phyloP scores from a whole-genome alignment of 2,797 vertebrate species.

The Otolemur crassicaudatus region DNA sequence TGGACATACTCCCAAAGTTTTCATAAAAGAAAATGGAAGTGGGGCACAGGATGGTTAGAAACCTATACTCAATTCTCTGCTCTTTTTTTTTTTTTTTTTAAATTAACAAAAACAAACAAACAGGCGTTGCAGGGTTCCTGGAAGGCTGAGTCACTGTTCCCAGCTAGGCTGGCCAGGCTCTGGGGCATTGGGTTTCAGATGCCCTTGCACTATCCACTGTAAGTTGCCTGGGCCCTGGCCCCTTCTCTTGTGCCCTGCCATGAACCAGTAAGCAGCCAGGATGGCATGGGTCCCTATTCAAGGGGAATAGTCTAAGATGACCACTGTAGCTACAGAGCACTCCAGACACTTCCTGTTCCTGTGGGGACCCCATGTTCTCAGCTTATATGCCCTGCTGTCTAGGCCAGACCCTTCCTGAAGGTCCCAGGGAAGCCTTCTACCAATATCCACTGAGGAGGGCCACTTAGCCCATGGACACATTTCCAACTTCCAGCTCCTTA shows the following conservation, averaged over 20 bases:
- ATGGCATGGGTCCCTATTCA: background rate
- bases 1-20: fast-evolving
- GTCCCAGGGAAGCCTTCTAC: background rate
- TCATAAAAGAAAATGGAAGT: background rate
- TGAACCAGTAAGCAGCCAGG: background rate
- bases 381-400: fast-evolving
- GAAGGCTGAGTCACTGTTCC: constrained; percentile 88
- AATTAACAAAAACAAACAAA: constrained; percentile 63
- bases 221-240: background rate
- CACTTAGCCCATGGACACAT: no score
- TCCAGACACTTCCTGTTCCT: background rate
- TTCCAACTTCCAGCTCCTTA: background rate
- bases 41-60: background rate
- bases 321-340: background rate
- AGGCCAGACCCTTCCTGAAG: background rate
- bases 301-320: background rate
- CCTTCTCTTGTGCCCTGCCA: constrained; percentile 34
- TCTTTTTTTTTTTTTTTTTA: background rate
- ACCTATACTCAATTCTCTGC: background rate
- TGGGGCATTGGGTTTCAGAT: constrained; percentile 57
- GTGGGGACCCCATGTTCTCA: background rate
- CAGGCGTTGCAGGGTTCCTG: constrained; percentile 78
- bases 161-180: constrained; percentile 66
- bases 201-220: constrained; percentile 68
- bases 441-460: background rate